Percentiles rank a stretch among this genome's conserved stretches.
Evolutionary conservation across 1,140 invertebrate species (phyloP).

Genomic region (Adoxophyes honmai): DNA sequence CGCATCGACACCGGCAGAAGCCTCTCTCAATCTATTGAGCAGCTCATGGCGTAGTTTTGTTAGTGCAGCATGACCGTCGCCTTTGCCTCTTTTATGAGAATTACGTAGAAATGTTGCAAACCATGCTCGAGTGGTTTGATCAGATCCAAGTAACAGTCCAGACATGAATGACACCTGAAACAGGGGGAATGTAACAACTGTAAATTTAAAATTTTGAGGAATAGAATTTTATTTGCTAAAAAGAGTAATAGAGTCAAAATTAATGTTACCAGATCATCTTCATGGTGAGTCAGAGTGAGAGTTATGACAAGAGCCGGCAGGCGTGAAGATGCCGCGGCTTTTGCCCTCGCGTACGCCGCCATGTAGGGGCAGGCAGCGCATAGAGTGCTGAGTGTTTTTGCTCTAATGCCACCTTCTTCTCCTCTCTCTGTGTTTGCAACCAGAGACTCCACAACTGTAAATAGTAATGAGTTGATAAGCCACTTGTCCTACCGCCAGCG

Average conservation of each 20-base stretch:
- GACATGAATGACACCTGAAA: slow-evolving; percentile 90
- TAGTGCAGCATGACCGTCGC: slow-evolving; percentile 85
- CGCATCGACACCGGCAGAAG: slow-evolving; percentile 62
- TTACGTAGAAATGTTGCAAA: slow-evolving; percentile 94
- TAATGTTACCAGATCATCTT: slow-evolving; percentile 64
- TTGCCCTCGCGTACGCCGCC: slow-evolving; percentile 87
- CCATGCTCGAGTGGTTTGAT: slow-evolving; percentile 93
- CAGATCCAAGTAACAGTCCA: slow-evolving; percentile 92
- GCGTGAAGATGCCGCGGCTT: slow-evolving; percentile 91
- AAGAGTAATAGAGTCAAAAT: background rate
- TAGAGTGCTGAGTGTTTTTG: slow-evolving; percentile 84
- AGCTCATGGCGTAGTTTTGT: slow-evolving; percentile 88
- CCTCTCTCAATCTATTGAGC: slow-evolving; percentile 78
- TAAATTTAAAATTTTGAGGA: too few species aligned
- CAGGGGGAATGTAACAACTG: slow-evolving; percentile 4
- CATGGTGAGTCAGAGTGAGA: slow-evolving; percentile 79
- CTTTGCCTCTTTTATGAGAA: slow-evolving; percentile 90
- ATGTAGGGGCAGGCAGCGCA: slow-evolving; percentile 95
- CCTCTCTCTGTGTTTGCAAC: slow-evolving; percentile 93
- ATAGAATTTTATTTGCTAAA: too few species aligned
- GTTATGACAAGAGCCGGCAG: slow-evolving; percentile 92
- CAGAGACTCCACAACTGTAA: slow-evolving; percentile 88
- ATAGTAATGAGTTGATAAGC: too few species aligned
- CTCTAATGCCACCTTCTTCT: slow-evolving; percentile 84
- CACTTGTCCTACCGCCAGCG: background rate